phyloP scores from a whole-genome alignment of 2,797 vertebrate species.

The Ctenopoma kingsleyae region DNA sequence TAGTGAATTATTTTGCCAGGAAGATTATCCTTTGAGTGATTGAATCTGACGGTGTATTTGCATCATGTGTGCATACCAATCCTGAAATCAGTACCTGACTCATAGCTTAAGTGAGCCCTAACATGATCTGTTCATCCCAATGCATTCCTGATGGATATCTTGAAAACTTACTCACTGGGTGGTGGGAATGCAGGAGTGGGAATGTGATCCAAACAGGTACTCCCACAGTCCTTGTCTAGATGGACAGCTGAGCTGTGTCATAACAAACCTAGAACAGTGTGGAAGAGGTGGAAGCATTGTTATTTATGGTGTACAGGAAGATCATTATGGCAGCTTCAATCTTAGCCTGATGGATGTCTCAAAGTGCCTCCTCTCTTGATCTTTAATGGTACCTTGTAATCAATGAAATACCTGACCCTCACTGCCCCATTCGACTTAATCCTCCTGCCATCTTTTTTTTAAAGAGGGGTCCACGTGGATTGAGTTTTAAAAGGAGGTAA shows the following conservation, averaged over 20 bases:
- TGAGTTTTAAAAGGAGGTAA: conserved; percentile 92
- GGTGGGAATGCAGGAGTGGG: conserved; percentile 16
- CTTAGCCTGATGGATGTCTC: conserved; percentile 91
- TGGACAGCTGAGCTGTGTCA: conserved; percentile 37
- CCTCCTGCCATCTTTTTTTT: conserved; percentile 80
- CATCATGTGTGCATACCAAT: conserved; percentile 32
- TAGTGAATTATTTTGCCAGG: conserved; percentile 1
- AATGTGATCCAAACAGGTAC: conserved; percentile 19
- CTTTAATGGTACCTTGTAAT: conserved; percentile 84
- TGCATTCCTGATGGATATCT: conserved; percentile 60
- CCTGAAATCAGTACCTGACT: conserved; percentile 56
- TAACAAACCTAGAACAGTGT: conserved; percentile 50
- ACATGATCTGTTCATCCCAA: conserved; percentile 61
- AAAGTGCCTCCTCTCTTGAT: conserved; percentile 86
- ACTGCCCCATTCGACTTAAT: conserved; percentile 70
- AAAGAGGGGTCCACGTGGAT: conserved; percentile 88
- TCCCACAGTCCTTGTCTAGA: conserved; percentile 22
- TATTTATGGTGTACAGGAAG: conserved; percentile 94
- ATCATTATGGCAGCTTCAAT: conserved; percentile 93
- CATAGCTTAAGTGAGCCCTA: conserved; percentile 58
- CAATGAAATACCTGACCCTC: conserved; percentile 82
- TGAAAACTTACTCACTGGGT: conserved; percentile 47
- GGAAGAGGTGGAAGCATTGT: conserved; percentile 79
- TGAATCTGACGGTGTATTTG: conserved; percentile 2
- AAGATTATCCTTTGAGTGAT: not conserved